These are phyloP conservation scores for Bactericera cockerelli DNA, from an alignment of 1,140 invertebrate species.

Conservation along the genomic window DNA sequence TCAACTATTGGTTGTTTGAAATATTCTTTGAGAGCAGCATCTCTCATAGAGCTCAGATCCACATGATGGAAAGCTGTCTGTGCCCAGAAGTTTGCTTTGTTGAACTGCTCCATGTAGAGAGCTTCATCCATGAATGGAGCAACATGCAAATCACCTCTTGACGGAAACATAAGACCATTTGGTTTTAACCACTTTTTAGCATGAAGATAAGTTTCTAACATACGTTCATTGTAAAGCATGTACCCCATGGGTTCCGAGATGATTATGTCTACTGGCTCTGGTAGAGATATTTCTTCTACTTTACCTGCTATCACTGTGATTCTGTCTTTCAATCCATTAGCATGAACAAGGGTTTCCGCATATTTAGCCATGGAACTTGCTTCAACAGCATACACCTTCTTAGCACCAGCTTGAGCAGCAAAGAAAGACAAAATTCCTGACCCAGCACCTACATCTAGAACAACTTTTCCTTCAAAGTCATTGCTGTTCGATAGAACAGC, in stretches of 20 bases:
- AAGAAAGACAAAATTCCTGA: slow-evolving; percentile 98
- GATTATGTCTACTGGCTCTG: slow-evolving; percentile 90
- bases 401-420: slow-evolving; percentile 91
- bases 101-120: slow-evolving; percentile 95
- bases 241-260: slow-evolving; percentile 99
- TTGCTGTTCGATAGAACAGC: slow-evolving; percentile 85
- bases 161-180: slow-evolving; percentile 87
- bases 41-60: slow-evolving; percentile 76
- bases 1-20: slow-evolving; percentile 98
- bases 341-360: slow-evolving; percentile 74
- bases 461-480: slow-evolving; percentile 85
- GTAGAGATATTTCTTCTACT: slow-evolving; percentile 94
- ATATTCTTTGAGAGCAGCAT: slow-evolving; percentile 91
- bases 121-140: slow-evolving; percentile 98
- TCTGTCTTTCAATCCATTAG: slow-evolving; percentile 73
- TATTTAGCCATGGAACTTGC: slow-evolving; percentile 97
- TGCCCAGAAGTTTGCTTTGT: slow-evolving; percentile 98
- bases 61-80: slow-evolving; percentile 97
- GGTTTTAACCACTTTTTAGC: slow-evolving; percentile 95
- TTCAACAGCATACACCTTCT: slow-evolving; percentile 95
- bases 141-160: slow-evolving; percentile 88
- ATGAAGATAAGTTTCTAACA: slow-evolving; percentile 97
- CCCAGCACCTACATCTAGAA: slow-evolving; percentile 93
- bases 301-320: slow-evolving; percentile 92
- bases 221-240: slow-evolving; percentile 98